Conservation (phyloP, 2,113 vertebrate species). For the Rynchops niger region DNA sequence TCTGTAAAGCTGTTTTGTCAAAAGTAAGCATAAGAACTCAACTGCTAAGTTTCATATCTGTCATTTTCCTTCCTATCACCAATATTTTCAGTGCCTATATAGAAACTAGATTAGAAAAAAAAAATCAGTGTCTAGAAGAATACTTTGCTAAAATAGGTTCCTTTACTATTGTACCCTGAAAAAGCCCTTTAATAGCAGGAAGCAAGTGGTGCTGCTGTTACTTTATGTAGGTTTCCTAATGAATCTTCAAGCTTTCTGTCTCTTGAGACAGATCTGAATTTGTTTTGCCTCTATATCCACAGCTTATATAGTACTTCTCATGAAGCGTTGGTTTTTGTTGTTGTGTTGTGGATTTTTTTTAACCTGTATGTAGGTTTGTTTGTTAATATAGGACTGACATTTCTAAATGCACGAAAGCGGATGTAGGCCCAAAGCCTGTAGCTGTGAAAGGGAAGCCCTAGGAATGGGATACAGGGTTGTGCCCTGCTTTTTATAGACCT, state of each 20-base stretch:
- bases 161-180: not conserved
- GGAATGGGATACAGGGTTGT: not conserved
- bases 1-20: not conserved
- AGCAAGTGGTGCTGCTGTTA: not conserved
- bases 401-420: not conserved
- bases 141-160: not conserved
- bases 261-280: not conserved
- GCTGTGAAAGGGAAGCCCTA: not conserved
- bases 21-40: not conserved
- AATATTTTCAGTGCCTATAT: not conserved
- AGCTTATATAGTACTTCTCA: not conserved
- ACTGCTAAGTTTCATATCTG: not conserved
- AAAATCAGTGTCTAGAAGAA: not conserved
- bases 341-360: not conserved
- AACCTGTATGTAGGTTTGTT: not conserved
- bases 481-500: not conserved
- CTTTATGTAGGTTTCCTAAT: not conserved
- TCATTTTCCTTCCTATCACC: not conserved
- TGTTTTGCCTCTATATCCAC: not conserved
- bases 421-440: not conserved
- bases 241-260: not conserved
- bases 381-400: not conserved
- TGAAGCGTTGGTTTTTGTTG: not conserved
- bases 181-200: not conserved
- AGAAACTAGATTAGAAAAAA: not conserved